Evolutionary conservation across 2,113 vertebrate genomes (phyloP).

Genomic region (Cygnus atratus): DNA sequence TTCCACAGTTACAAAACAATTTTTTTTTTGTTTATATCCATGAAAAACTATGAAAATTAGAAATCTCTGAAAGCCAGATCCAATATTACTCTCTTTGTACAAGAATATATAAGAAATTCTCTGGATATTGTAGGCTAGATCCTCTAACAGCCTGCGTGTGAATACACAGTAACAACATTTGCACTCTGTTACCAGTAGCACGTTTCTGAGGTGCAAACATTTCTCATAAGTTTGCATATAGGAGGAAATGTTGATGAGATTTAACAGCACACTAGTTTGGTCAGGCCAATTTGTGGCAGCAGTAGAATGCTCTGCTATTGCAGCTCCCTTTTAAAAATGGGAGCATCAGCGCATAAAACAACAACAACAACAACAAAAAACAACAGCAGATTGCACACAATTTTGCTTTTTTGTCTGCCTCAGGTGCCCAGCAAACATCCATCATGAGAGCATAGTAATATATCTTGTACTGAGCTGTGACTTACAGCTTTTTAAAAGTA

Average conservation of each 20-base stretch:
- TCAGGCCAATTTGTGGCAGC: neutral
- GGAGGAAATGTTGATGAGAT: neutral
- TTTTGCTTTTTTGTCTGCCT: neutral
- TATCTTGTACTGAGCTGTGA: neutral
- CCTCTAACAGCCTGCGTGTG: neutral
- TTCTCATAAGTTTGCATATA: neutral
- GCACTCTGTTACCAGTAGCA: neutral
- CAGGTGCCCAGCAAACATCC: neutral
- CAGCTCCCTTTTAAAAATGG: neutral
- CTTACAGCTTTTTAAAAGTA: neutral
- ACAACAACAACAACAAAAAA: too few species aligned
- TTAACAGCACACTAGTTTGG: neutral
- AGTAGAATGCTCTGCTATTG: neutral
- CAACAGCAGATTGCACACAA: neutral
- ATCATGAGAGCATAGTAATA: neutral
- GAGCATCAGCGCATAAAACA: neutral
- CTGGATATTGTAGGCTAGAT: neutral
- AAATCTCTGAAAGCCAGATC: neutral
- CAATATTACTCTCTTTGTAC: neutral
- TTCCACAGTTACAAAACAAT: neutral
- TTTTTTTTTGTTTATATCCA: neutral
- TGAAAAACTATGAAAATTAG: neutral
- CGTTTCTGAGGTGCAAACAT: rapidly evolving
- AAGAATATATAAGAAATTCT: neutral
- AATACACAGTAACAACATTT: neutral